Conservation (phyloP, 2,113 vertebrate genomes). For the Hystrix cristata region DNA sequence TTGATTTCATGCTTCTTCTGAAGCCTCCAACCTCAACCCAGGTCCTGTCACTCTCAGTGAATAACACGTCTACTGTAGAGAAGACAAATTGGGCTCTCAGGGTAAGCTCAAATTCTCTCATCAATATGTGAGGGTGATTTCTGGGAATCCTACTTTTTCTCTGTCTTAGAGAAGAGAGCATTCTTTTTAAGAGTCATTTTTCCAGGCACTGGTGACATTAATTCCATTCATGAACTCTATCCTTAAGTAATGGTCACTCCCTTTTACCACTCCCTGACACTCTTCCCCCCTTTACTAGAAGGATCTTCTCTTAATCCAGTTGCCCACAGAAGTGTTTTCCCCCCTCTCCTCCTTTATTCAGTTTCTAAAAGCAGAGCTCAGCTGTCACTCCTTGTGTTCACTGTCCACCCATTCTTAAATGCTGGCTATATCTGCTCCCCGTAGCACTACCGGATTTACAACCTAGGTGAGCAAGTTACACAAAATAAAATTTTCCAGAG, state of each 20-base stretch:
- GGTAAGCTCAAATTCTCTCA: not conserved
- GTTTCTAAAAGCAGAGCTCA: not conserved
- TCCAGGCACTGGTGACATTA: not conserved
- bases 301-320: not conserved
- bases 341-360: not conserved
- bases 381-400: not conserved
- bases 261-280: not conserved
- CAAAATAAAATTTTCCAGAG: not conserved
- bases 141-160: not conserved
- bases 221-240: not conserved
- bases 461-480: not conserved
- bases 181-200: not conserved
- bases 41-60: not conserved
- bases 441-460: not conserved
- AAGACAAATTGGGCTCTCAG: not conserved
- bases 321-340: not conserved
- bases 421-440: not conserved
- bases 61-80: not conserved
- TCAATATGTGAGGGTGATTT: not conserved
- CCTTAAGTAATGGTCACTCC: not conserved
- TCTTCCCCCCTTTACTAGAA: not conserved
- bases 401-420: not conserved
- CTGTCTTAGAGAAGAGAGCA: not conserved
- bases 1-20: not conserved
- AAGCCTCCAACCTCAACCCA: not conserved